A percentile compares a stretch with the other conserved stretches of the same genome.
These are phyloP conservation scores for Triops longicaudatus DNA, from an alignment of 1,140 invertebrate species.

Conservation along the genomic window DNA sequence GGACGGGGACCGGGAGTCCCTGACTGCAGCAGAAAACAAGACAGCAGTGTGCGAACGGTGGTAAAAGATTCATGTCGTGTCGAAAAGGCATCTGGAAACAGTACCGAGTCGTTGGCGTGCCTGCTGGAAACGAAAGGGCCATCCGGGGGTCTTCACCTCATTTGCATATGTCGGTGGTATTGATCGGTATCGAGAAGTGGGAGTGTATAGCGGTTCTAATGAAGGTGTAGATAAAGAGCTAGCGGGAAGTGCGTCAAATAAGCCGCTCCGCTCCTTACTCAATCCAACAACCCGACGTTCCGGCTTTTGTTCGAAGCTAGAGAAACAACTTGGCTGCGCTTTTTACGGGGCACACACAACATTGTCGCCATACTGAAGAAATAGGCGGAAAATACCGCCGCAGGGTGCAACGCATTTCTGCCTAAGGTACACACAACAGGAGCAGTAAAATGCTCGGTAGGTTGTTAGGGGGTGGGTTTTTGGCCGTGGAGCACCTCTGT, in stretches of 20 bases:
- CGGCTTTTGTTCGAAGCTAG: neutral
- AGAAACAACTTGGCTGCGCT: neutral
- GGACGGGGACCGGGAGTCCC: neutral
- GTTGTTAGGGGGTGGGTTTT: neutral
- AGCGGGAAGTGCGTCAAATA: constrained; percentile 14
- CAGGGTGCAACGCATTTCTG: neutral
- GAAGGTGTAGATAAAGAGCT: constrained; percentile 9
- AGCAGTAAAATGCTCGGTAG: no score
- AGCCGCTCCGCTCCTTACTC: neutral
- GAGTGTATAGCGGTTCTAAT: constrained; percentile 15
- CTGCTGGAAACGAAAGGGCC: constrained; percentile 13
- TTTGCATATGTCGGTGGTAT: constrained; percentile 15
- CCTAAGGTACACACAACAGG: no score
- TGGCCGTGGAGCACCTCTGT: neutral
- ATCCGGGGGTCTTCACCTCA: constrained; percentile 9
- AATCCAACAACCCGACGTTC: neutral
- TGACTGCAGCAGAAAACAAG: neutral
- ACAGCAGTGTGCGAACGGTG: constrained; percentile 5
- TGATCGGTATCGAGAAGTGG: constrained; percentile 14
- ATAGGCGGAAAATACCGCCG: no score
- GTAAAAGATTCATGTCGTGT: constrained; percentile 15
- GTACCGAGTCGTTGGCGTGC: constrained; percentile 9
- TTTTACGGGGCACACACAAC: neutral
- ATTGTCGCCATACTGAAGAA: no score
- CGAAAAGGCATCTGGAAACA: constrained; percentile 14